Evolutionary conservation across 2,797 vertebrate genomes (phyloP).

Genomic region (Microctenopoma steveboyesi): DNA sequence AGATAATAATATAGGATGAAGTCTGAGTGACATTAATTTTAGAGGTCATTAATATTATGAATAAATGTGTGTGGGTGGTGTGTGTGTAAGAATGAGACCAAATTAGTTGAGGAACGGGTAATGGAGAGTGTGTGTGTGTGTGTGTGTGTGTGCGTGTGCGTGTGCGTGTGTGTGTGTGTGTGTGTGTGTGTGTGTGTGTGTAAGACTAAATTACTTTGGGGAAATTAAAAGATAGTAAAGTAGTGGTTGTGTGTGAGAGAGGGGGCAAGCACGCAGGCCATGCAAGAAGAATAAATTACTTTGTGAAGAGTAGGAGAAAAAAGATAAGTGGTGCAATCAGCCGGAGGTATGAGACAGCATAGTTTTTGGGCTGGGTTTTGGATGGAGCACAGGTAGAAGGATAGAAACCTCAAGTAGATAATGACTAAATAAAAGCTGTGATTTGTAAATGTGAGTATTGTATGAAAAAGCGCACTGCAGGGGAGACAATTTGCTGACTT

Average conservation of each 20-base stretch:
- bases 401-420: not conserved
- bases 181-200: not conserved
- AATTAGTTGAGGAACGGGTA: not conserved
- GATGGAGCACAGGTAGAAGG: not conserved
- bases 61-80: not conserved
- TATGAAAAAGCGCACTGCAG: constrained; percentile 28
- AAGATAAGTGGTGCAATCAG: constrained; percentile 7
- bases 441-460: constrained; percentile 42
- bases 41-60: constrained; percentile 40
- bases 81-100: constrained; percentile 2
- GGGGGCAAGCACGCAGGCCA: not conserved
- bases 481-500: constrained; percentile 34
- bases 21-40: constrained; percentile 37
- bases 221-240: constrained; percentile 22
- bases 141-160: not conserved
- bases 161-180: too few species aligned
- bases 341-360: constrained; percentile 14
- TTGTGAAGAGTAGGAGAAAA: not conserved
- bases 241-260: not conserved
- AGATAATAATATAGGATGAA: constrained; percentile 26
- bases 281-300: constrained; percentile 30
- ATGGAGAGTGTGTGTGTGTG: constrained; percentile 10
- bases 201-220: constrained; percentile 24
- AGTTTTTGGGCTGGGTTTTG: constrained; percentile 17
- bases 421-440: constrained; percentile 18